Evolutionary conservation across 2,797 vertebrate genomes (phyloP), one percentile per base, ranked within the genome.

Genomic region (Semaprochilodus insignis): DNA sequence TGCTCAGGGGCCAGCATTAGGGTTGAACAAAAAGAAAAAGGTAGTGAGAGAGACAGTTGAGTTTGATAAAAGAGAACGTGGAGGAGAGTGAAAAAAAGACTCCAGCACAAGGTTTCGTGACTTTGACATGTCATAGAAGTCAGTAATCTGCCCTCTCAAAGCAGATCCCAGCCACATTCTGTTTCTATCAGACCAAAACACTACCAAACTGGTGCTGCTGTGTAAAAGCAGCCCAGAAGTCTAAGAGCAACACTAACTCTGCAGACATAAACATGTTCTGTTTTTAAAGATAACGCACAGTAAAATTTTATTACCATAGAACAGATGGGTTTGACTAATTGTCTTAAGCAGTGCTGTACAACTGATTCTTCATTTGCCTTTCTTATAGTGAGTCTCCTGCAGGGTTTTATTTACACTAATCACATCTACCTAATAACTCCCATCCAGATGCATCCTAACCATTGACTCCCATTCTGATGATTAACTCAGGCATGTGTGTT

Each of bases 21-120:
- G 10, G 40, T 36, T 14, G 57, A 27, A 60, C 54, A 54, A 25
- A 82, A 74, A 77, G n/a, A n/a, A 27, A 52, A 51, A 75, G 69
- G 48, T 6, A 51, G 65, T 40, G 19, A 40, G 34, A 13, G 65
- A 40, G 34, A 67, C 19, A 19, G 34, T 21, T 8, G 2, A 40
- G 65, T 40, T 40, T 40, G 8, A 67, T 54, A 8, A 54, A 54
- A 54, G 15, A 54, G 17, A 54, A 54, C 2, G 17, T 57, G 21
- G 17, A 31, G 15, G 25, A 31, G 16, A 34, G 15, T 17, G 6
- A 19, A 31, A 34, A 65, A 65, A 36, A 16, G 7, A 19, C 34
- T 17, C 15, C 13, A 36, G 65, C 16, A 66, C 16, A 36, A 17
- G 19, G 21, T 21, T 66, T 65, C 16, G 62, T 31, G 27, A 65